Evolutionary conservation across 1,140 invertebrate genomes (phyloP), one percentile per base, ranked within the genome.

Genomic region (Drosophila willistoni): DNA sequence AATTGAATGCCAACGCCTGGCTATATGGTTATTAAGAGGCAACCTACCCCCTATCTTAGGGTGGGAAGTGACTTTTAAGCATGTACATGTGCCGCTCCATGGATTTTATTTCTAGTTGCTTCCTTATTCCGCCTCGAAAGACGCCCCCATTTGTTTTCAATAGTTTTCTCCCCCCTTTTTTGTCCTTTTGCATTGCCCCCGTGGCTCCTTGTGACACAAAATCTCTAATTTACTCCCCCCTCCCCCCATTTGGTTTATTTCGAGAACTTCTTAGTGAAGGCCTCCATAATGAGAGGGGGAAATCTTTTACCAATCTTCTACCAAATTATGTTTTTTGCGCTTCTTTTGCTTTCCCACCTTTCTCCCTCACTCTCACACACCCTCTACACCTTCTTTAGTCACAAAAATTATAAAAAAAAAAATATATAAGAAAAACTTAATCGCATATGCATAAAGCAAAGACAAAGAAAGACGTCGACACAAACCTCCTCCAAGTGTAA

Each of bases 1-100:
- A 85, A 85, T 85, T 84, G 72, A 85, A 72, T 78, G 65, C 78
- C 82, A 81, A 86, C 81, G 74, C 78, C 76, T 81, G 71, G 64
- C 68, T 29, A 51, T 44, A 66, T 66, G 67, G 71, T 82, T 64
- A 81, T 85, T 77, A 84, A 72, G 75, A 63, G 19, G 34, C 44
- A 47, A 17, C 36, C 36, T 39, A 39, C 12, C 36, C 36, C 36
- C 36, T 13, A 39, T 5, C 36, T 12, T 13, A 13, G 36, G 36
- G 36, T 39, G 12, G 42, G 14, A 44, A 14, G 42, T 44, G 42
- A 44, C 42, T 47, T 39, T 13, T 39, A 13, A 39, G 44, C 14
- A 17, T 47, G 2, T 19, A 14, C 7, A 7, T 47, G 44, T n/a
- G 14, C 2, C 14, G n/a, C n/a, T 44, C 14, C 1, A 44, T 44